Base-by-base conservation (phyloP, 2,797 vertebrate species). In the Leptatherina wallacei region DNA sequence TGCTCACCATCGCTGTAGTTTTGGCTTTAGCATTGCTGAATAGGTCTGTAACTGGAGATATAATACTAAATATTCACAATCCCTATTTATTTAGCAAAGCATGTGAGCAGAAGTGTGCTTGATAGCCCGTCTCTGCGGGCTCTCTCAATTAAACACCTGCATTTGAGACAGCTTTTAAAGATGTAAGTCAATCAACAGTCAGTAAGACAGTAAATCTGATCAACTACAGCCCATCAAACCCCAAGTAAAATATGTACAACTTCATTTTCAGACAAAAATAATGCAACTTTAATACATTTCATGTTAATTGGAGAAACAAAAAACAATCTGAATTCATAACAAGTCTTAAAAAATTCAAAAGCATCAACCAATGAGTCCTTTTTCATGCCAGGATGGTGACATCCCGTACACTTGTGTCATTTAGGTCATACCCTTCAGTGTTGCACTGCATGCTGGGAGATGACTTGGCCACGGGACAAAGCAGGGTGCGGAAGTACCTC, bases 401-500 rank as follows among this genome's bases (percentile, higher is more conserved):
- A 58, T 90, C 85, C 35, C 54, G 68, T n/a, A 65, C 67, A 6
- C 27, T 79, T 9, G 85, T 83, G 59, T 92, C 85, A 16, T 71
- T 88, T 52, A 93, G 54, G 65, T 94, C 87, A 36, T 88, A 93
- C 44, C 69, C 82, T 66, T 93, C 92, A 0, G 92, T 93, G 76
- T 87, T 75, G 68, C 89, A 86, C 8, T 82, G 88, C 77, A 81
- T 61, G 73, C 81, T 87, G 68, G 82, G 66, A 40, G 86, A 33
- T 22, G 76, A 62, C 69, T 92, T 93, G 32, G 60, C 20, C 1
- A 81, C 38, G 0, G 87, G 86, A 56, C 93, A 94, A 58, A 95
- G 91, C 16, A 95, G 90, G 1, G 68, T 35, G 54, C 61, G 74
- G 79, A 95, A 95, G 81, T 95, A 85, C 29, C 78, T 88, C 38